Evolutionary conservation across 2,888 invertebrate genomes (phyloP).

Genomic region (Acrobasis consociella): DNA sequence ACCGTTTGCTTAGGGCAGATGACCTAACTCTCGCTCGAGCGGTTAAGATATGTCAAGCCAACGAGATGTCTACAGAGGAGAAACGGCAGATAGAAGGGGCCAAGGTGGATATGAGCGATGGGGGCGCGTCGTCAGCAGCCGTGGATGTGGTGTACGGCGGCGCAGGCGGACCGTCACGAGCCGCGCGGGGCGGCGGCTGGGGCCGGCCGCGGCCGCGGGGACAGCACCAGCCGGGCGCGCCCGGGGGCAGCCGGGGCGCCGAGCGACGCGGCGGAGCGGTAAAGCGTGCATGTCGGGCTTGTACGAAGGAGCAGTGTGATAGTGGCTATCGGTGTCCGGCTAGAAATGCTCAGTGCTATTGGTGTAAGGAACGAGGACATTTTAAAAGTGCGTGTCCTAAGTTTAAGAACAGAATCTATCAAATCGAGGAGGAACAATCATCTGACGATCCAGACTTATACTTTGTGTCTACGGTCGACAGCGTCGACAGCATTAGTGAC

Average conservation of each 20-base stretch:
- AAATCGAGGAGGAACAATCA: not conserved
- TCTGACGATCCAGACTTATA: not conserved
- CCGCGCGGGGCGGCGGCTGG: not conserved
- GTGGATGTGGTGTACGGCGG: not conserved
- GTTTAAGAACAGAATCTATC: not conserved
- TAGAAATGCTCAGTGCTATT: no score
- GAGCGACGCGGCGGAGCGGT: no score
- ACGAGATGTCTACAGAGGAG: not conserved
- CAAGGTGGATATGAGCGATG: not conserved
- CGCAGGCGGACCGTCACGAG: not conserved
- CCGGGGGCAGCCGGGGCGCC: no score
- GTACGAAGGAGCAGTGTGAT: no score
- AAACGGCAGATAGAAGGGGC: not conserved
- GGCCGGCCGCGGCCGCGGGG: not conserved
- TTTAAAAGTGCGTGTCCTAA: not conserved
- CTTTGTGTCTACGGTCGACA: not conserved
- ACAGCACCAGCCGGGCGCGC: no score
- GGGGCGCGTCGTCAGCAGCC: no score
- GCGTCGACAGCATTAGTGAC: no score
- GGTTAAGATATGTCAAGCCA: not conserved
- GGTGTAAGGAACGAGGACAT: not conserved
- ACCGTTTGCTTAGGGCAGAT: not conserved
- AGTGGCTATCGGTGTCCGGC: no score
- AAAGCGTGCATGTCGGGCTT: no score
- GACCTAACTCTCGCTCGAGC: not conserved